phyloP scores from a whole-genome alignment of 2,113 vertebrate genomes.

The Mus spicilegus region DNA sequence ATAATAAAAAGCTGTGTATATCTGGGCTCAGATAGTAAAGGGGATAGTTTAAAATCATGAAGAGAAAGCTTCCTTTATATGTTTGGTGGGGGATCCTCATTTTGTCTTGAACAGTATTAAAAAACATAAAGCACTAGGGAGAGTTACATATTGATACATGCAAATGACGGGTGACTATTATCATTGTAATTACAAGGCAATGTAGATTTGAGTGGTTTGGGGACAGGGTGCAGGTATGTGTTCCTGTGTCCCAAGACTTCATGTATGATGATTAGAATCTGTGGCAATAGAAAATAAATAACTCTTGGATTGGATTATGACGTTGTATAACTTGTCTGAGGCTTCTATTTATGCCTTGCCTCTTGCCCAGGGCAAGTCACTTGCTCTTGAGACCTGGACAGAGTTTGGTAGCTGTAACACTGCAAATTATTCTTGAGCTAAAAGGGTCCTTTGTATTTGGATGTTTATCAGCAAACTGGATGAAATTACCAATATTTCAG shows the following conservation, averaged over 20 bases:
- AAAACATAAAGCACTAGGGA: background rate
- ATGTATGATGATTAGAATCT: background rate
- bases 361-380: background rate
- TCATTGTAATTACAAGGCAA: background rate
- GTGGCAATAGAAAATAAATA: background rate
- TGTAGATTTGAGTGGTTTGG: background rate
- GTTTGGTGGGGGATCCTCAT: background rate
- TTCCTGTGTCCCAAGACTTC: background rate
- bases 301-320: background rate
- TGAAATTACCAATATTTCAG: background rate
- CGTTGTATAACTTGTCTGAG: background rate
- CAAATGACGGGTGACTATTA: background rate
- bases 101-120: background rate
- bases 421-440: background rate
- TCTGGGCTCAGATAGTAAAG: background rate
- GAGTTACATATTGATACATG: background rate
- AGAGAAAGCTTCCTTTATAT: background rate
- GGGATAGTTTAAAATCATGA: background rate
- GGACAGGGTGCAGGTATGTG: background rate
- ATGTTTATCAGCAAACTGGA: background rate
- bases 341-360: background rate
- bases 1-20: background rate
- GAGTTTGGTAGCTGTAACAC: background rate
- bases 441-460: background rate
- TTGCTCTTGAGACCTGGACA: background rate